Evolutionary conservation across 2,888 invertebrate genomes (phyloP).

Genomic region (Panzeria rudis): DNA sequence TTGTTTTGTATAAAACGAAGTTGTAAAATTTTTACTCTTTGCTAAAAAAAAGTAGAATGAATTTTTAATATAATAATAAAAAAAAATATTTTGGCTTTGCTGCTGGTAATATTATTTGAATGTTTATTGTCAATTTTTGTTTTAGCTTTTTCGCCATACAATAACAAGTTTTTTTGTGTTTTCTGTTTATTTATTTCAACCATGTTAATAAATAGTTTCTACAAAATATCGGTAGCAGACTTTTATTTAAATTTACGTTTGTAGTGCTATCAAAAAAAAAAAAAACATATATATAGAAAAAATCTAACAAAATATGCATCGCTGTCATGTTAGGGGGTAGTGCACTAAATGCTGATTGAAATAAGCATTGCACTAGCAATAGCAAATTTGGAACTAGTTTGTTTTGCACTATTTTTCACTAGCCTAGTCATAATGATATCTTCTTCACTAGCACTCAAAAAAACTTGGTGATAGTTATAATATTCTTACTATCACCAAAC

Average conservation of each 20-base stretch:
- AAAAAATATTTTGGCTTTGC: constrained; percentile 11
- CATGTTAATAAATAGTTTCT: not conserved
- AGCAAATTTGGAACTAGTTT: no score
- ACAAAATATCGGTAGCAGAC: not conserved
- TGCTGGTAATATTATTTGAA: not conserved
- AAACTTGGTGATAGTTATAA: no score
- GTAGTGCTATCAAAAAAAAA: no score
- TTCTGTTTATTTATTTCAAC: constrained; percentile 45
- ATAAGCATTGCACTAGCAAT: no score
- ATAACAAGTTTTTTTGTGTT: constrained; percentile 33
- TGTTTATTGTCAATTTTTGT: constrained; percentile 3
- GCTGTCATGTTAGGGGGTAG: no score
- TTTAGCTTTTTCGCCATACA: constrained; percentile 7
- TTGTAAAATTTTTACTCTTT: constrained; percentile 5
- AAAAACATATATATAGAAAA: not conserved
- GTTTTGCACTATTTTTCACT: no score
- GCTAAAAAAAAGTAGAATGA: constrained; percentile 1
- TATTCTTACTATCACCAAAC: no score
- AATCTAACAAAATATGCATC: no score
- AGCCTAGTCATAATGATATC: no score
- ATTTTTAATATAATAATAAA: constrained; percentile 5
- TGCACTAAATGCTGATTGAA: no score
- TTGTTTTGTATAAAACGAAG: not conserved
- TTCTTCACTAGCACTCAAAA: no score
- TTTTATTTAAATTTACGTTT: not conserved